Percentiles rank a stretch among this genome's conserved stretches.
Conservation (phyloP, 2,888 invertebrate genomes). For the Dolomedes plantarius region DNA sequence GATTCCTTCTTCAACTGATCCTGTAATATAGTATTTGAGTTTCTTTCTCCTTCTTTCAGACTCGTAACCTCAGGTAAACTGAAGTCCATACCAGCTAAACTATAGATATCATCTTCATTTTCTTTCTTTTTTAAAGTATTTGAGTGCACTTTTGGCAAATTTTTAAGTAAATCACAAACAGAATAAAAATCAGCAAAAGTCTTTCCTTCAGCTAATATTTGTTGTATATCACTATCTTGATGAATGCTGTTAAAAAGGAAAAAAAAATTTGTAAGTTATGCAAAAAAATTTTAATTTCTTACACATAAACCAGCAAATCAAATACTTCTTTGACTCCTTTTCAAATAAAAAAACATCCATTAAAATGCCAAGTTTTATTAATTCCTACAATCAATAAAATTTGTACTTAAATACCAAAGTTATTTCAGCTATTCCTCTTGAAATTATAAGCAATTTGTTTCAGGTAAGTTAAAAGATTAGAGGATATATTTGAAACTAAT, state of each 20-base stretch:
- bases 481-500: no score
- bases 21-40: background rate
- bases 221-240: constrained; percentile 36
- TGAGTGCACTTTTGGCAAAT: constrained; percentile 15
- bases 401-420: no score
- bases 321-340: no score
- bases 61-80: background rate
- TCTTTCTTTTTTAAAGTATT: background rate
- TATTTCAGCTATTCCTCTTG: no score
- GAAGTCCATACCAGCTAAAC: background rate
- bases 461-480: no score
- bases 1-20: background rate
- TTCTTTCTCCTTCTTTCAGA: background rate
- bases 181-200: constrained; percentile 38
- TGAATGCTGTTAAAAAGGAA: constrained; percentile 32
- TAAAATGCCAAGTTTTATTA: no score
- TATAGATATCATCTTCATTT: background rate
- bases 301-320: no score
- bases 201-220: constrained; percentile 41
- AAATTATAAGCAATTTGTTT: no score
- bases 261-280: no score
- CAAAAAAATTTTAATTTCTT: no score
- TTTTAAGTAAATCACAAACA: constrained; percentile 40
- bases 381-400: no score
- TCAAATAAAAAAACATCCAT: no score